phyloP scores from a whole-genome alignment of 1,140 invertebrate genomes.

The Drosophila teissieri region DNA sequence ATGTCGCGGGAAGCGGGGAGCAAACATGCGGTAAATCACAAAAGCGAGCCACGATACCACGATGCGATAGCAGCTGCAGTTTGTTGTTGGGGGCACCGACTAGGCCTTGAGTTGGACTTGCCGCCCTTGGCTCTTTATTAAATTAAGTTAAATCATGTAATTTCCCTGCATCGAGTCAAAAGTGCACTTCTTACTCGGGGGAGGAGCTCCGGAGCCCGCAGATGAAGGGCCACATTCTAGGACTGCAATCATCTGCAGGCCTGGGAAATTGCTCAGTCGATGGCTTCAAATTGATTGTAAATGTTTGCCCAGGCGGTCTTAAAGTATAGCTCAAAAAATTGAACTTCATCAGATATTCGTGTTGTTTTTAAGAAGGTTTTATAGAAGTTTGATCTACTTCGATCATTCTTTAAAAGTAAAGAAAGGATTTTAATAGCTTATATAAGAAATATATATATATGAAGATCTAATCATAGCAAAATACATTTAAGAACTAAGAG shows the following conservation, averaged over 20 bases:
- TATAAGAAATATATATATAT: no score
- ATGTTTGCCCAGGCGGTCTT: conserved; percentile 58
- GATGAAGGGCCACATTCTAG: conserved; percentile 14
- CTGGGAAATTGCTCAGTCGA: conserved; percentile 62
- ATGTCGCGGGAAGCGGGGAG: neutral
- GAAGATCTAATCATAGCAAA: no score
- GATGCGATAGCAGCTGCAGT: conserved; percentile 21
- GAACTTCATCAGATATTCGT: neutral
- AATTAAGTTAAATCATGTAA: conserved; percentile 84
- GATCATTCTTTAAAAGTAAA: no score
- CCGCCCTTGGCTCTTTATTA: conserved; percentile 81
- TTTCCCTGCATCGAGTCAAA: conserved; percentile 80
- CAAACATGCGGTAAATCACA: conserved; percentile 75
- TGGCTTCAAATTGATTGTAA: conserved; percentile 68
- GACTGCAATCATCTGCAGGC: conserved; percentile 51
- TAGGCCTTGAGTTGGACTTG: conserved; percentile 20
- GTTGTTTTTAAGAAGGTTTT: neutral
- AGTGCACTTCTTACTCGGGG: conserved; percentile 66
- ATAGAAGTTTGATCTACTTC: no score
- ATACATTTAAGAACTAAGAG: no score
- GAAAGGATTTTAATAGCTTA: no score
- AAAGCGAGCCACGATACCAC: conserved; percentile 68
- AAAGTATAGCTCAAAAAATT: neutral
- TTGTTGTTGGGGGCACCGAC: neutral
- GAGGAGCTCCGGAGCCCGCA: conserved; percentile 14